Evolutionary conservation across 2,888 invertebrate genomes (phyloP), one percentile per base, ranked within the genome.

Genomic region (Drosophila quinaria): DNA sequence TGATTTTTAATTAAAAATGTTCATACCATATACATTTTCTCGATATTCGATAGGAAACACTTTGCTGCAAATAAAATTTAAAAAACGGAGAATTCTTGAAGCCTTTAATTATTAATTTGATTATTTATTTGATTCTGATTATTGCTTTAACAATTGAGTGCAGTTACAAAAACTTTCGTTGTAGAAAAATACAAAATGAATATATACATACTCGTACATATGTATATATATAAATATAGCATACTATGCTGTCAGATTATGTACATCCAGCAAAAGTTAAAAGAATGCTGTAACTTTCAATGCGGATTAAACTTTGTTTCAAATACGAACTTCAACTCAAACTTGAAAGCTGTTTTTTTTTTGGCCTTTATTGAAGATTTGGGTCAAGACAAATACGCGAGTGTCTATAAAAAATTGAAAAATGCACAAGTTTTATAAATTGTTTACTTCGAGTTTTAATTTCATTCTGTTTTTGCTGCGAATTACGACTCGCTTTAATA

Each of bases 371-470:
- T 31, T 54, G 13, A 17, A 47, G 49, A 51, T 51, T 52, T 54
- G 42, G 54, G 54, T 54, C 61, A 61, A 52, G 35, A 42, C 33
- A 33, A 60, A 44, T 35, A 17, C 11, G 33, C n/a, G 52, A 51
- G 15, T 42, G 51, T 33, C 35, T 10, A 35, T 33, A 60, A 51
- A 3, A n/a, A 59, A 51, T 13, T n/a, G 13, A 54, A 22, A 33
- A 33, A 44, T 51, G 17, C 10, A 52, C n/a, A 35, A 54, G 44
- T 35, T 61, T 52, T 35, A 37, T 46, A 44, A 61, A 54, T 54
- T 54, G 37, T 54, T 61, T 51, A 17, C 2, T 17, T 29, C 15
- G 51, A 22, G 31, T 11, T 31, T 39, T 25, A 17, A 58, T 58
- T 58, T 47, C n/a, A 22, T 46, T 47, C 33, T 10, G 25, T 49